Evolutionary conservation across 2,888 invertebrate genomes (phyloP), one percentile per base, ranked within the genome.

Genomic region (Calameuta pallipes): DNA sequence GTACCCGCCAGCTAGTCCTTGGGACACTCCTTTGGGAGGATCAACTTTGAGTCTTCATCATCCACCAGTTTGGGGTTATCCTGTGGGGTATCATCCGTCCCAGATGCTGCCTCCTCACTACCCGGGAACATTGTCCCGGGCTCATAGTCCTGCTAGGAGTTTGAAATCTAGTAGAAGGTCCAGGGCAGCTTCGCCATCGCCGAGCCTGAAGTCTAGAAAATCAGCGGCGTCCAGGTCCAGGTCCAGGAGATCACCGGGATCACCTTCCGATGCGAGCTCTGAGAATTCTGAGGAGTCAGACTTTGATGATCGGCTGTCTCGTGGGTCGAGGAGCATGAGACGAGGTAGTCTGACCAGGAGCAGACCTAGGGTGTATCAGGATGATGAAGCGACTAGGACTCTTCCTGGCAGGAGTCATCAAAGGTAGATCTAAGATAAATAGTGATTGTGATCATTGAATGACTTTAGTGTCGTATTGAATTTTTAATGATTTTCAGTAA

Each of bases 181-280:
- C 12, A 94, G 94, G 6, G 95, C 95, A 11, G 94, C 95, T 11
- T 94, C 95, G 3, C 93, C 94, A 0, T 95, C 95, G 0, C 95
- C 95, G 80, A 96, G 96, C 86, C 87, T 94, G 76, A 94, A 95
- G 83, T 95, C 95, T 4, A 93, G 96, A 56, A 94, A 95, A 83
- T 96, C 96, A 0, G 93, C 95, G 87, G 92, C 93, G 41, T 93
- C 94, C 79, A 92, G 93, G 41, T 88, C 89, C 4, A 92, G 94
- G 83, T 93, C 93, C 37, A 88, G 92, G 69, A 86, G 87, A 71
- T 89, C 89, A 4, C 89, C 83, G 0, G 87, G 85, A 34, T 91
- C 91, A 4, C 90, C 89, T 1, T 90, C 90, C 1, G 91, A 91
- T 77, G 91, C 91, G 0, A 91, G 91, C 56, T 91, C 91, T 4